These are phyloP conservation scores for Centruroides vittatus DNA, from an alignment of 1,140 invertebrate genomes.

Conservation along the genomic window DNA sequence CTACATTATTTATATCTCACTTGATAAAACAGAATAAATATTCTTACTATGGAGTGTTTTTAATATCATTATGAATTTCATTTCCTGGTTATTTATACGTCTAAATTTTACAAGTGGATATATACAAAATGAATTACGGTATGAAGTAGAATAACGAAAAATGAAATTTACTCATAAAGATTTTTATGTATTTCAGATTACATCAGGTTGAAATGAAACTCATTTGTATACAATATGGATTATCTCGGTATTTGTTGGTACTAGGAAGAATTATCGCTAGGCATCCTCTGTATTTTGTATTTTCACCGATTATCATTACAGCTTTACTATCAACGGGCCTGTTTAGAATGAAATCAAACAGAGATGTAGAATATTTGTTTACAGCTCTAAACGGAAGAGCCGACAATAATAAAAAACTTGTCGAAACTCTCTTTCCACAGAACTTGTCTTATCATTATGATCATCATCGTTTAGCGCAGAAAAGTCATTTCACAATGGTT, in stretches of 20 bases:
- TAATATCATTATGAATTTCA: too few species aligned
- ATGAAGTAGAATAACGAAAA: too few species aligned
- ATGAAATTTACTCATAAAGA: too few species aligned
- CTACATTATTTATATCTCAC: too few species aligned
- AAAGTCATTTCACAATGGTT: slow-evolving; percentile 71
- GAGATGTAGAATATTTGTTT: slow-evolving; percentile 82
- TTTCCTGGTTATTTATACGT: too few species aligned
- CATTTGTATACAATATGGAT: slow-evolving; percentile 14
- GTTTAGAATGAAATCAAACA: slow-evolving; percentile 68
- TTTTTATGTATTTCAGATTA: too few species aligned
- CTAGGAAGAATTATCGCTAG: slow-evolving; percentile 59
- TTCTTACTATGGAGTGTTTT: too few species aligned
- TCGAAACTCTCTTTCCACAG: slow-evolving; percentile 37
- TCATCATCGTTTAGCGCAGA: slow-evolving; percentile 48
- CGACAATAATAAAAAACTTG: slow-evolving; percentile 51
- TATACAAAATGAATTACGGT: too few species aligned
- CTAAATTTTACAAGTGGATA: too few species aligned
- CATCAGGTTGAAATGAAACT: slow-evolving; percentile 9
- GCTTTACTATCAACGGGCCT: slow-evolving; percentile 68
- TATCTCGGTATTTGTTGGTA: slow-evolving; percentile 56
- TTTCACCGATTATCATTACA: slow-evolving; percentile 63
- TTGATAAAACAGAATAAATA: too few species aligned
- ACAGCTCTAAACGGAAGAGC: slow-evolving; percentile 65
- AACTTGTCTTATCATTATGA: slow-evolving; percentile 14
- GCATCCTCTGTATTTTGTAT: slow-evolving; percentile 72